A percentile compares a stretch with the other conserved stretches of the same genome.
phyloP scores from a whole-genome alignment of 2,797 vertebrate species.

The Rhynchonycteris naso region DNA sequence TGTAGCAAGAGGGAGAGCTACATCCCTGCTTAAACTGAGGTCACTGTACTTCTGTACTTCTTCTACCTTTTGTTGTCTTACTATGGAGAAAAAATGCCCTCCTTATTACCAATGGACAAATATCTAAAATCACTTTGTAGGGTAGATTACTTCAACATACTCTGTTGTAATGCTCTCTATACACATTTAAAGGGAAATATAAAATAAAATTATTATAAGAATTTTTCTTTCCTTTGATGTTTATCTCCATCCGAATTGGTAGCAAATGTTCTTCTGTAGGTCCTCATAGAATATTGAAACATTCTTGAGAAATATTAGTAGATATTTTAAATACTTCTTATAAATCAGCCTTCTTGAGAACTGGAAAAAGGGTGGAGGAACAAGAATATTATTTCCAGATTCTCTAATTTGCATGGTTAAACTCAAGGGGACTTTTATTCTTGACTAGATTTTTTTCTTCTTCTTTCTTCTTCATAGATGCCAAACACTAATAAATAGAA shows the following conservation, averaged over 20 bases:
- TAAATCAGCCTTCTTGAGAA: constrained; percentile 61
- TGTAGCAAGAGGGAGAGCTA: neutral
- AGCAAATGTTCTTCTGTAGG: constrained; percentile 55
- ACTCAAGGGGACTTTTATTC: neutral
- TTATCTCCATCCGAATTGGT: constrained; percentile 42
- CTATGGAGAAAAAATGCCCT: neutral
- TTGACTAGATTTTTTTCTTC: neutral
- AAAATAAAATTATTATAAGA: constrained; percentile 48
- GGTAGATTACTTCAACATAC: neutral
- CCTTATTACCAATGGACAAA: neutral
- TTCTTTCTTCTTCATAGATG: neutral
- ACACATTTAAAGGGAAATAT: neutral
- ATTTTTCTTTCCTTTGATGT: constrained; percentile 60
- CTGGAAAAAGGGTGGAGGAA: constrained; percentile 2
- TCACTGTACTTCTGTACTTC: neutral
- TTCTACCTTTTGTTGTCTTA: neutral
- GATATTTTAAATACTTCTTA: constrained; percentile 65
- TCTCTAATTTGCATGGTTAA: constrained; percentile 52
- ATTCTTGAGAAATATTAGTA: constrained; percentile 59
- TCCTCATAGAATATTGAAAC: constrained; percentile 59
- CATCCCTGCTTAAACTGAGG: neutral
- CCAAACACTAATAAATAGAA: neutral
- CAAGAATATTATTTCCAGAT: constrained; percentile 60
- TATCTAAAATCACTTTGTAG: neutral
- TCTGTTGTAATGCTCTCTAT: neutral